A percentile compares a stretch with the other conserved stretches of the same genome.
These are phyloP conservation scores for Amazona vittata DNA, from an alignment of 2,113 vertebrate genomes.

Conservation along the genomic window DNA sequence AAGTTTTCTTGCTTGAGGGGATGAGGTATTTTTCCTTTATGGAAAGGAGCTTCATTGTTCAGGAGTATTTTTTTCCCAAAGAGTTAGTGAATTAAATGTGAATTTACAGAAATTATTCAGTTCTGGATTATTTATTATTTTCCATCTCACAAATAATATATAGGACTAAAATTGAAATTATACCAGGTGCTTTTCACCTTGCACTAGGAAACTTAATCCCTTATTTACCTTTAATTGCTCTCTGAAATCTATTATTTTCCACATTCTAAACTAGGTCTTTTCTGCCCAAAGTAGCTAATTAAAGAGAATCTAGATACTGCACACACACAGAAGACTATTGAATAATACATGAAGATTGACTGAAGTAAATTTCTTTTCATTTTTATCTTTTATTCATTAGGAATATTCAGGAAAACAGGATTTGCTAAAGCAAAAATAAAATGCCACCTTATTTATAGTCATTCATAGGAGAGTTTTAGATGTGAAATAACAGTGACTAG, in stretches of 20 bases:
- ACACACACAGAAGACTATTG: neutral
- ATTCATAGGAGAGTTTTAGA: neutral
- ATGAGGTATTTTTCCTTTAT: neutral
- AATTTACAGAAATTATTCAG: neutral
- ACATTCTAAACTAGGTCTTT: slow-evolving; percentile 40
- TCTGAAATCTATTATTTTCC: slow-evolving; percentile 60
- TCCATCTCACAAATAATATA: slow-evolving; percentile 16
- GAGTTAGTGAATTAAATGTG: neutral
- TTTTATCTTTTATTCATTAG: slow-evolving; percentile 72
- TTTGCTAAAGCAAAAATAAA: slow-evolving; percentile 12
- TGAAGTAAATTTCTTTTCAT: slow-evolving; percentile 67
- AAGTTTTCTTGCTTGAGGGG: neutral
- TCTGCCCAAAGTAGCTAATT: slow-evolving; percentile 67
- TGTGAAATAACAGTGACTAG: neutral
- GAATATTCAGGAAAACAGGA: slow-evolving; percentile 27
- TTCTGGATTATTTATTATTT: slow-evolving; percentile 11
- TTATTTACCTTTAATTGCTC: slow-evolving; percentile 55
- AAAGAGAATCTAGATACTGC: slow-evolving; percentile 44
- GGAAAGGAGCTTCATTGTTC: neutral
- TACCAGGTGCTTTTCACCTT: neutral
- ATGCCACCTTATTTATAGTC: neutral
- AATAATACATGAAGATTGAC: slow-evolving; percentile 76
- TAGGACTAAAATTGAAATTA: neutral
- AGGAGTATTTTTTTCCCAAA: neutral
- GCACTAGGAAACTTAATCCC: neutral